A percentile compares a stretch with the other conserved stretches of the same genome.
These are phyloP conservation scores for Candoia aspera DNA, from an alignment of 2,113 vertebrate genomes.

Conservation along the genomic window DNA sequence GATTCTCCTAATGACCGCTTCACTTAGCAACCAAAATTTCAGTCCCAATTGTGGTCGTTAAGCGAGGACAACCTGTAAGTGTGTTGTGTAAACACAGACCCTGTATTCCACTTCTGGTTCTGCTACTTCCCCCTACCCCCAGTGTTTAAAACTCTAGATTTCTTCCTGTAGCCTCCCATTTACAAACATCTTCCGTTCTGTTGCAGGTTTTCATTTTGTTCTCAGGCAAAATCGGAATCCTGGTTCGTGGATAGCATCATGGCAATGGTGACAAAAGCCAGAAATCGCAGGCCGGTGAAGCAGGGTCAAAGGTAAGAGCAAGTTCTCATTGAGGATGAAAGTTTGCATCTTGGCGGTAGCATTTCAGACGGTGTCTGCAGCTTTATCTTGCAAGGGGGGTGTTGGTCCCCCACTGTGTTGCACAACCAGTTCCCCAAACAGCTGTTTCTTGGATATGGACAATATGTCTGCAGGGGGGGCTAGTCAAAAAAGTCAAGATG, in stretches of 20 bases:
- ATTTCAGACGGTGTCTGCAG: background rate
- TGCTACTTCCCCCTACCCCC: background rate
- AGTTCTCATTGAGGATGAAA: background rate
- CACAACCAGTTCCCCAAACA: too few relatives aligned
- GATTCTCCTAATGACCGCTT: too few relatives aligned
- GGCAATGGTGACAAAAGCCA: background rate
- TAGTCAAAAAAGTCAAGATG: too few relatives aligned
- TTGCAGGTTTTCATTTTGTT: background rate
- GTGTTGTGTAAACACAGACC: too few relatives aligned
- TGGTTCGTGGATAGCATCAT: background rate
- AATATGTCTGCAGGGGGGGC: too few relatives aligned
- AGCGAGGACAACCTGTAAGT: too few relatives aligned
- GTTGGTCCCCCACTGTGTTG: too few relatives aligned
- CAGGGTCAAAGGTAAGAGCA: background rate
- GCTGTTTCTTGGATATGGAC: too few relatives aligned
- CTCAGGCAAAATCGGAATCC: background rate
- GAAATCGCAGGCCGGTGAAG: background rate
- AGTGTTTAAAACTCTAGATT: background rate
- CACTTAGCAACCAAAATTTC: too few relatives aligned
- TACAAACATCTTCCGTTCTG: background rate
- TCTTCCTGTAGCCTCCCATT: background rate
- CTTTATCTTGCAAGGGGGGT: too few relatives aligned
- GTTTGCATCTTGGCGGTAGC: background rate
- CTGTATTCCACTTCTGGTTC: background rate
- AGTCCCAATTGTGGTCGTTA: too few relatives aligned